These are phyloP conservation scores for Lamellibrachia satsuma DNA, from an alignment of 2,888 invertebrate genomes.

Conservation along the genomic window DNA sequence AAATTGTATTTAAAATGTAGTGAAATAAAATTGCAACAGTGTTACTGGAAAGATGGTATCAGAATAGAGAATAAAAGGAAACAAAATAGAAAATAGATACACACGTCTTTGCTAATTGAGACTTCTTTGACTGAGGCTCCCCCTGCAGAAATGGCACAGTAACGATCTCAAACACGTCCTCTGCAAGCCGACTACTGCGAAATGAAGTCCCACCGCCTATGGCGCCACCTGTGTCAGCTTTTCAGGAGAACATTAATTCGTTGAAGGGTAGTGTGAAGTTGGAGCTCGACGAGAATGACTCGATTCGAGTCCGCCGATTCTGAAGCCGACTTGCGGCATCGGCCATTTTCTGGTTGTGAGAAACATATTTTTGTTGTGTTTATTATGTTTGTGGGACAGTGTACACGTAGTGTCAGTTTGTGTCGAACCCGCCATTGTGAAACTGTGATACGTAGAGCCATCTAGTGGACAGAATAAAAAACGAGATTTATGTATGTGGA, in stretches of 20 bases:
- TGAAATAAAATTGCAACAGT: too few species aligned
- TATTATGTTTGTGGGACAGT: neutral
- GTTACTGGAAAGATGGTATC: too few species aligned
- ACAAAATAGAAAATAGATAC: too few species aligned
- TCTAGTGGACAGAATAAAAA: neutral
- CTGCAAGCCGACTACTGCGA: neutral
- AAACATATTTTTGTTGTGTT: neutral
- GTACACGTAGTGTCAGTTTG: neutral
- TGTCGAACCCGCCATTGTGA: neutral
- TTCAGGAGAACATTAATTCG: neutral
- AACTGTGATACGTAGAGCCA: neutral
- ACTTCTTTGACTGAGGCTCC: neutral
- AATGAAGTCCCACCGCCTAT: neutral
- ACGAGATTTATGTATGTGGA: neutral
- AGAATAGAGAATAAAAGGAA: too few species aligned
- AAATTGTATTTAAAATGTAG: too few species aligned
- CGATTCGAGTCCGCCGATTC: slow-evolving; percentile 7
- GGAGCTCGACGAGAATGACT: slow-evolving; percentile 8
- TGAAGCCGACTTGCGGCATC: neutral
- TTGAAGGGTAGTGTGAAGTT: neutral
- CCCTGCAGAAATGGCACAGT: neutral
- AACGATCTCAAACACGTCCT: neutral
- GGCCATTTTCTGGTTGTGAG: neutral
- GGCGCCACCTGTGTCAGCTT: neutral
- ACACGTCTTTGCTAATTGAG: neutral